Percentiles rank a stretch among this genome's conserved stretches.
Conservation (phyloP, 2,797 vertebrate genomes). For the Margarornis squamiger region DNA sequence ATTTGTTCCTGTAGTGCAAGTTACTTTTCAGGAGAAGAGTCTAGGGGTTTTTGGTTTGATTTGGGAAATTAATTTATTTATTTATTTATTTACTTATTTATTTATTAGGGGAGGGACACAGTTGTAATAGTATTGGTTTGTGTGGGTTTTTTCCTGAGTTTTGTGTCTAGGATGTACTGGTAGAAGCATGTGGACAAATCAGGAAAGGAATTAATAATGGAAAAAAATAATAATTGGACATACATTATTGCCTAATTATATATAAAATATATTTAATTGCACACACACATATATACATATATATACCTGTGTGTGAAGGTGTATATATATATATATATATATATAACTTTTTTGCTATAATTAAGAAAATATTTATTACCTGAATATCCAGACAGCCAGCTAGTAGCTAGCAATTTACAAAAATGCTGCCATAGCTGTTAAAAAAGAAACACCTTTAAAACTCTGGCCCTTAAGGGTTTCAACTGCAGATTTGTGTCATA, state of each 20-base stretch:
- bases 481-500: not conserved
- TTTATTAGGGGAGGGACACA: fast-evolving
- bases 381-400: not conserved
- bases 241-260: not conserved
- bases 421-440: not conserved
- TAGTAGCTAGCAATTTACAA: not conserved
- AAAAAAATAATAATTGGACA: not conserved
- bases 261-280: not conserved
- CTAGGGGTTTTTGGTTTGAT: fast-evolving
- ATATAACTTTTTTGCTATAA: not conserved
- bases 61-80: no score
- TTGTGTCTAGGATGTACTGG: not conserved
- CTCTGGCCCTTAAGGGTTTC: not conserved
- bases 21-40: not conserved
- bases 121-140: not conserved
- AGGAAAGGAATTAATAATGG: not conserved
- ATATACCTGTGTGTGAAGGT: not conserved
- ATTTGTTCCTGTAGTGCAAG: not conserved
- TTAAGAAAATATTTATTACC: not conserved
- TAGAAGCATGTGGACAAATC: not conserved
- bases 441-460: not conserved
- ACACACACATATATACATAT: not conserved
- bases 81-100: no score
- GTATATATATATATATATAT: not conserved
- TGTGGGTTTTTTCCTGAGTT: not conserved